Evolutionary conservation across 2,797 vertebrate genomes (phyloP).

Genomic region (Otus scops): DNA sequence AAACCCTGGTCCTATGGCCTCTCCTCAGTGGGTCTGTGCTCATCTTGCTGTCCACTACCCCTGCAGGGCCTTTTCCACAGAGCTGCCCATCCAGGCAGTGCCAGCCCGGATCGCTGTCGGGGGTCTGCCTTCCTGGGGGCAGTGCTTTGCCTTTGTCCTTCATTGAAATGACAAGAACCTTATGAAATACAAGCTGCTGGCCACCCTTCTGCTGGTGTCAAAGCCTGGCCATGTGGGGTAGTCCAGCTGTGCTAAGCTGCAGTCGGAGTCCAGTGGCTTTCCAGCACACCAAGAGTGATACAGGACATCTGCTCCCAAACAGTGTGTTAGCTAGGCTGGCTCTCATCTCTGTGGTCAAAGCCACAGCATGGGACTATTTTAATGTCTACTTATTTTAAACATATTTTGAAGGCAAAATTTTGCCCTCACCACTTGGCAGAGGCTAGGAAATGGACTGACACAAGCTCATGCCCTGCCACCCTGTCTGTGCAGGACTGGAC

Average conservation of each 20-base stretch:
- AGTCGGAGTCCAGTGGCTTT: not conserved
- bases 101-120: fast-evolving
- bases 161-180: not conserved
- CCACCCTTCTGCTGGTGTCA: conserved; percentile 33
- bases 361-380: conserved; percentile 16
- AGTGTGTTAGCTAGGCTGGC: not conserved
- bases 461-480: not conserved
- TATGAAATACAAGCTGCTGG: not conserved
- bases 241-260: conserved; percentile 7
- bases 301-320: conserved; percentile 29
- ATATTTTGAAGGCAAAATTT: conserved; percentile 6
- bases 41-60: not conserved
- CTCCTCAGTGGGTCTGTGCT: not conserved
- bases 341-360: conserved; percentile 33
- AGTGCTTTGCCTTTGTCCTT: not conserved
- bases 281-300: not conserved
- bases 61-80: not conserved
- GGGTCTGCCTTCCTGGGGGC: not conserved
- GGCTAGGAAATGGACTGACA: not conserved
- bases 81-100: not conserved
- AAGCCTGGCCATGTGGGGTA: not conserved
- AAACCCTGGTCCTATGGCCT: not conserved
- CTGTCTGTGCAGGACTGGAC: not conserved
- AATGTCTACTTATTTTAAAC: conserved; percentile 35
- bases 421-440: not conserved